These are phyloP conservation scores for Lasaia peninsularis DNA, from an alignment of 1,140 invertebrate species.

Conservation along the genomic window DNA sequence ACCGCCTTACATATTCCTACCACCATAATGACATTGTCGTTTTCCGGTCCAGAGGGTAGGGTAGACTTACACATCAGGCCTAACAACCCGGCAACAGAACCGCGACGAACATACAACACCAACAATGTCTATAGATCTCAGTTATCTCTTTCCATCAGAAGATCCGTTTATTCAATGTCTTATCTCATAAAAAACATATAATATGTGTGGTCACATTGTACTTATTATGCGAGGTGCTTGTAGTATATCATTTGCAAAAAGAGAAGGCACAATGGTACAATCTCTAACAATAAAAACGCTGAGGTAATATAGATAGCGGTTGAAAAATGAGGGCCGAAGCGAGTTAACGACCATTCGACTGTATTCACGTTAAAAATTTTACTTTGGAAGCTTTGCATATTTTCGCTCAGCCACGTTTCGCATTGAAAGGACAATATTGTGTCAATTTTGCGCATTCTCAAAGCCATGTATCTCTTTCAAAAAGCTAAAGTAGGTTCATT, in stretches of 20 bases:
- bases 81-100: no score
- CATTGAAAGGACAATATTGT: slow-evolving; percentile 19
- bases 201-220: no score
- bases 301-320: slow-evolving; percentile 15
- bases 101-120: no score
- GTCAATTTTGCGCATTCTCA: slow-evolving; percentile 17
- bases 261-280: slow-evolving; percentile 3
- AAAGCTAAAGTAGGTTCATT: slow-evolving; percentile 5
- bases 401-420: slow-evolving; percentile 13
- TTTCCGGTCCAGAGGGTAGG: no score
- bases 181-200: no score
- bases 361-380: slow-evolving; percentile 11
- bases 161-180: no score
- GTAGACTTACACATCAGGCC: no score
- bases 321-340: slow-evolving; percentile 14
- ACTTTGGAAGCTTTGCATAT: slow-evolving; percentile 18
- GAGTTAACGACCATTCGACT: slow-evolving; percentile 17
- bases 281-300: slow-evolving; percentile 16
- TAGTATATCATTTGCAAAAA: slow-evolving; percentile 1
- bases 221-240: no score
- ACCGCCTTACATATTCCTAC: no score
- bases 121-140: no score
- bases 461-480: slow-evolving; percentile 8
- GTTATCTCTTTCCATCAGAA: no score
- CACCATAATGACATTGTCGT: no score